phyloP scores from a whole-genome alignment of 2,797 vertebrate species.

The Cynodonichthys magdalenae region DNA sequence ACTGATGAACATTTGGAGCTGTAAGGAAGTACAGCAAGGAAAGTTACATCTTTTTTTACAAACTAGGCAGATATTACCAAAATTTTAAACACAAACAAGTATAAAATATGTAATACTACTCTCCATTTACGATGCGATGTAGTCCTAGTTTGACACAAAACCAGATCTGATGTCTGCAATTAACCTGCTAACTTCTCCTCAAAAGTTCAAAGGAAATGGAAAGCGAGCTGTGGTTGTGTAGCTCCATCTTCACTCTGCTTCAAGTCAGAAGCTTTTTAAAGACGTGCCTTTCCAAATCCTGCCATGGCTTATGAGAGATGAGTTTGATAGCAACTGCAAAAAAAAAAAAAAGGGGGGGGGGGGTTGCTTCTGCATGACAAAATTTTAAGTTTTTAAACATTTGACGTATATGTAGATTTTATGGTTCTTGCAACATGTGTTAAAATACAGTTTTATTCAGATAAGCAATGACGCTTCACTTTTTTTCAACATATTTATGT shows the following conservation, averaged over 20 bases:
- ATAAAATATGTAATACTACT: too few relatives aligned
- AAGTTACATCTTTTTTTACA: background rate
- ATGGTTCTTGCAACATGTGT: too few relatives aligned
- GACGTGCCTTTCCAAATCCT: conserved; percentile 44
- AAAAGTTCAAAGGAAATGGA: conserved; percentile 36
- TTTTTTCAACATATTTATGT: too few relatives aligned
- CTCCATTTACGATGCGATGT: too few relatives aligned
- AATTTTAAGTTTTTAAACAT: background rate
- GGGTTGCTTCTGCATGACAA: conserved; percentile 6
- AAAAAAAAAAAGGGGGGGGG: background rate
- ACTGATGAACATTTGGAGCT: conserved; percentile 4
- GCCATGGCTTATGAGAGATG: conserved; percentile 38
- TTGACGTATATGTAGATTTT: too few relatives aligned
- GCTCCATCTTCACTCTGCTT: conserved; percentile 41
- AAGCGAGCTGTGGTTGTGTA: conserved; percentile 50
- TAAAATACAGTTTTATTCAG: too few relatives aligned
- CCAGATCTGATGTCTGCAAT: conserved; percentile 3
- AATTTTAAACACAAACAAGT: background rate
- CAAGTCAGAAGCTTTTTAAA: conserved; percentile 55
- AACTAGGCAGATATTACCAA: background rate
- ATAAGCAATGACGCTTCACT: too few relatives aligned
- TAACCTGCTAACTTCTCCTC: conserved; percentile 25
- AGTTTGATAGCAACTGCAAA: conserved; percentile 50
- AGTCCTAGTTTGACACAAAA: background rate
- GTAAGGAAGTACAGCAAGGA: too few relatives aligned